These are phyloP conservation scores for Thymelicus lineola DNA, from an alignment of 2,888 invertebrate species.

Conservation along the genomic window DNA sequence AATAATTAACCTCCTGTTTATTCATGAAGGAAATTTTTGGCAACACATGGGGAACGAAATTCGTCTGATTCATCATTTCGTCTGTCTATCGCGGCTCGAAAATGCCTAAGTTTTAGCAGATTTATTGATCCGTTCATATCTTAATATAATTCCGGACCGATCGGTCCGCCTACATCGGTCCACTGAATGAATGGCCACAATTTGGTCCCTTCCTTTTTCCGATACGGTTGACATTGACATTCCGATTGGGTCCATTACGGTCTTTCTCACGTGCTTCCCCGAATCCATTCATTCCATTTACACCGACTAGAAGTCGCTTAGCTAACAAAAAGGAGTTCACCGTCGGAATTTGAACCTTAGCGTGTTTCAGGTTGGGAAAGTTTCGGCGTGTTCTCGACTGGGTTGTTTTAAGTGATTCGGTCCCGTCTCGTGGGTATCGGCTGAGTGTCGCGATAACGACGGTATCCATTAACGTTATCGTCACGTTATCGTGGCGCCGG, in stretches of 20 bases:
- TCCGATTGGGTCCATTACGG: slow-evolving; percentile 71
- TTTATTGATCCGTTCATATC: slow-evolving; percentile 41
- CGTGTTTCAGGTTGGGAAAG: slow-evolving; percentile 38
- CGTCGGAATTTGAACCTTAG: slow-evolving; percentile 57
- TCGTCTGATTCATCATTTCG: slow-evolving; percentile 28
- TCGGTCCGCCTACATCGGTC: slow-evolving; percentile 42
- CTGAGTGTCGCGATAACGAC: slow-evolving; percentile 68
- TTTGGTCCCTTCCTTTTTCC: slow-evolving; percentile 61
- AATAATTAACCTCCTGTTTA: slow-evolving; percentile 30
- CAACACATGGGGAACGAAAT: slow-evolving; percentile 37
- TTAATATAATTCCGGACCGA: slow-evolving; percentile 41
- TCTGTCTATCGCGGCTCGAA: neutral
- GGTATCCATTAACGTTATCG: slow-evolving; percentile 82
- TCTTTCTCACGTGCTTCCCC: slow-evolving; percentile 72
- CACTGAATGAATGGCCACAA: slow-evolving; percentile 57
- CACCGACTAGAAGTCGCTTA: slow-evolving; percentile 44
- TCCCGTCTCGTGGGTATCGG: slow-evolving; percentile 57
- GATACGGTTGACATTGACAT: slow-evolving; percentile 73
- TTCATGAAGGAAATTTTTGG: slow-evolving; percentile 27
- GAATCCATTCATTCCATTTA: slow-evolving; percentile 77
- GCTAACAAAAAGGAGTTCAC: slow-evolving; percentile 39
- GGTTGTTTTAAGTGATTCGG: slow-evolving; percentile 49
- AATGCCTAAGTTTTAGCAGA: slow-evolving; percentile 25
- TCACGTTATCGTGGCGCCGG: slow-evolving; percentile 78
- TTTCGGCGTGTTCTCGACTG: slow-evolving; percentile 44